phyloP scores from a whole-genome alignment of 2,888 invertebrate genomes.

The Malthinus flaveolus region DNA sequence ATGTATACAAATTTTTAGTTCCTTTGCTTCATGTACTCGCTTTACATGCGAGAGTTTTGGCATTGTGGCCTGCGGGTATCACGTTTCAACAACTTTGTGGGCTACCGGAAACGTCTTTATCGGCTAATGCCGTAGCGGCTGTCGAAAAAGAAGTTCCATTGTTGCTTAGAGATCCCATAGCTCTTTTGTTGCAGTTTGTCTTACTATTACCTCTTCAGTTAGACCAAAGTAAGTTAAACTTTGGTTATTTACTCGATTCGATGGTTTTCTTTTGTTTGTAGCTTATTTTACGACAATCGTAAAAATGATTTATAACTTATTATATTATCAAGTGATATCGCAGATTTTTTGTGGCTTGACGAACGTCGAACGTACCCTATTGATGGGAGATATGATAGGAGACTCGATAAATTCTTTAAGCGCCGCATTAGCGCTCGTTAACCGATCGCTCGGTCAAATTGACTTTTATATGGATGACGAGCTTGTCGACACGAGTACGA shows the following conservation, averaged over 20 bases:
- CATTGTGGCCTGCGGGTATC: conserved; percentile 62
- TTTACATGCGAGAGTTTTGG: conserved; percentile 79
- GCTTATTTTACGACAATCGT: conserved; percentile 89
- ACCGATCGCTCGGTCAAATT: conserved; percentile 58
- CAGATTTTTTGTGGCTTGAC: conserved; percentile 74
- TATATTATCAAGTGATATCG: conserved; percentile 86
- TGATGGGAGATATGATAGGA: conserved; percentile 38
- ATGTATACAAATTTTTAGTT: conserved; percentile 60
- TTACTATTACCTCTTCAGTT: conserved; percentile 83
- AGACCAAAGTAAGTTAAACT: conserved; percentile 73
- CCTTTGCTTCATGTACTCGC: conserved; percentile 87
- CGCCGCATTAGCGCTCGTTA: conserved; percentile 53
- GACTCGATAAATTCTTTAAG: conserved; percentile 48
- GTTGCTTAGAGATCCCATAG: conserved; percentile 82
- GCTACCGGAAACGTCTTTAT: conserved; percentile 45
- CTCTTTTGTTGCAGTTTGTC: conserved; percentile 84
- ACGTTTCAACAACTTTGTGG: conserved; percentile 59
- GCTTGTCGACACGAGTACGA: conserved; percentile 30
- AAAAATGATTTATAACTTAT: conserved; percentile 83
- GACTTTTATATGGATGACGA: conserved; percentile 68
- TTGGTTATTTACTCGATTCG: background rate
- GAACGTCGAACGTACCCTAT: conserved; percentile 64
- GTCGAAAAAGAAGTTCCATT: conserved; percentile 73
- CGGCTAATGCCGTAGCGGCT: conserved; percentile 46
- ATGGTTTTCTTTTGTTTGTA: conserved; percentile 52